Evolutionary conservation across 2,888 invertebrate genomes (phyloP).

Genomic region (Aleiodes alternator): DNA sequence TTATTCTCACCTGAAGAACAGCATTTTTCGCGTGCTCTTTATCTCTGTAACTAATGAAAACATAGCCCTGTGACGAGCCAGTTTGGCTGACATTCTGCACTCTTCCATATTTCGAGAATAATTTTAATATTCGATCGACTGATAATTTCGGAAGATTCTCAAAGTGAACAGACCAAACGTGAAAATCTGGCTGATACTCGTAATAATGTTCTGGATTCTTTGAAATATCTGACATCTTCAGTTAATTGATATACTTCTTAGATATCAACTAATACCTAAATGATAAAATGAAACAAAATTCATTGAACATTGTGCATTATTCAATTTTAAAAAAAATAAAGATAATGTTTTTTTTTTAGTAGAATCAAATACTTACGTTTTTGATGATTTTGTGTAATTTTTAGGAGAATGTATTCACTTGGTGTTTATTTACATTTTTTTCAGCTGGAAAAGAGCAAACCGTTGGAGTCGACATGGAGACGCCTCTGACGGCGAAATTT

Average conservation of each 20-base stretch:
- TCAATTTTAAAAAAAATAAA: not conserved
- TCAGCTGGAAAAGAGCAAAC: too few species aligned
- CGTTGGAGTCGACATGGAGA: too few species aligned
- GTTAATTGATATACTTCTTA: not conserved
- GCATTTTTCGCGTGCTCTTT: slow-evolving; percentile 4
- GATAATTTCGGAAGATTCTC: slow-evolving; percentile 3
- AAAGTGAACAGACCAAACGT: slow-evolving; percentile 12
- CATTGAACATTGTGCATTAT: not conserved
- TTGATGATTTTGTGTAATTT: too few species aligned
- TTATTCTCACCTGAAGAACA: not conserved
- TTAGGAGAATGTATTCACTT: too few species aligned
- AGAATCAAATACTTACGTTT: not conserved
- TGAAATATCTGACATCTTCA: too few species aligned
- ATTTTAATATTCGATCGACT: not conserved
- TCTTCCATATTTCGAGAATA: slow-evolving; percentile 9
- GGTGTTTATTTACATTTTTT: too few species aligned
- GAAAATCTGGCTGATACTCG: slow-evolving; percentile 20
- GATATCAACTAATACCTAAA: not conserved
- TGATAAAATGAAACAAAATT: not conserved
- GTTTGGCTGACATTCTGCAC: slow-evolving; percentile 15
- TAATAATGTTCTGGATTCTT: not conserved
- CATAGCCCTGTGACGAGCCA: not conserved
- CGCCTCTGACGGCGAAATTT: too few species aligned
- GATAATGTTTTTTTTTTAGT: not conserved
- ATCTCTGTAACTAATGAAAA: not conserved